Percentiles rank a stretch among this genome's conserved stretches.
Evolutionary conservation across 2,113 vertebrate species (phyloP).

Genomic region (Pomatorhinus ruficollis): DNA sequence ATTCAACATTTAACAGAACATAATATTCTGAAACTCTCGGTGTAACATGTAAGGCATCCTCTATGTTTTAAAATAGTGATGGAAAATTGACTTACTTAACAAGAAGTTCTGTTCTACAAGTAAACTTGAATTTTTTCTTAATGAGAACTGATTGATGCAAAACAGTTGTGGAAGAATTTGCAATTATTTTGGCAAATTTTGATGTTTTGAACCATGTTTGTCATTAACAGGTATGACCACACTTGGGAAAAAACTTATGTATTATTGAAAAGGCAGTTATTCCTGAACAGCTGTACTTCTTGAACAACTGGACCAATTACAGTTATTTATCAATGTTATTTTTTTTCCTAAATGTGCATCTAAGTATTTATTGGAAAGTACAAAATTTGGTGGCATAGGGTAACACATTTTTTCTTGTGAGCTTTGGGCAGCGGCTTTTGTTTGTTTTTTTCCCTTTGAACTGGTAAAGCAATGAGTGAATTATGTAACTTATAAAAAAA

Average conservation of each 20-base stretch:
- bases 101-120: background rate
- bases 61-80: background rate
- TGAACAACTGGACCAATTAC: background rate
- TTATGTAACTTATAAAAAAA: constrained; percentile 1
- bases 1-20: background rate
- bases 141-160: background rate
- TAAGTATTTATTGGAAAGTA: background rate
- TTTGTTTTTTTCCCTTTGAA: background rate
- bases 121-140: background rate
- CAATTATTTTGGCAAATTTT: background rate
- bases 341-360: background rate
- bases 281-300: background rate
- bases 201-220: background rate
- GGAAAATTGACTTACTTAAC: background rate
- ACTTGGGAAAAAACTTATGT: background rate
- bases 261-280: background rate
- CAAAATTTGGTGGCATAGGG: background rate
- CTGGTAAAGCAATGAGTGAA: background rate
- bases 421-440: background rate
- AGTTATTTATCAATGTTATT: background rate
- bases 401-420: background rate
- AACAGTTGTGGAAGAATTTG: background rate
- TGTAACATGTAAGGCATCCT: background rate
- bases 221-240: background rate
- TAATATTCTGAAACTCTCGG: background rate